Conservation (phyloP, 2,113 vertebrate species). For the Mastomys natalensis region DNA sequence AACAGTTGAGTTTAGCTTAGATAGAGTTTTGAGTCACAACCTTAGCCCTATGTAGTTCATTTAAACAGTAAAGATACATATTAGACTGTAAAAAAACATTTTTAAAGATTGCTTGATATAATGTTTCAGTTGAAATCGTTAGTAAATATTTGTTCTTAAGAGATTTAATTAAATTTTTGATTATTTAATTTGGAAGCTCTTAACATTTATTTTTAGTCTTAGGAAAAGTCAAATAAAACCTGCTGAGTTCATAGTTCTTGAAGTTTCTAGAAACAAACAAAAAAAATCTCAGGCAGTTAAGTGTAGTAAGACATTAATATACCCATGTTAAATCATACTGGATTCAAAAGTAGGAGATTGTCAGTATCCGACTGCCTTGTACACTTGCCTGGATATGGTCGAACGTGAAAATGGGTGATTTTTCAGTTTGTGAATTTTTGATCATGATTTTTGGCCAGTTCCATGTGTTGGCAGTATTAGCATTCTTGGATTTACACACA, state of each 20-base stretch:
- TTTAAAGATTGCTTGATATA: conserved; percentile 56
- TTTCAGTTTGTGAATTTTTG: background rate
- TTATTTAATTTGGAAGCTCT: conserved; percentile 49
- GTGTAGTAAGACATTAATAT: background rate
- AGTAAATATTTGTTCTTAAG: conserved; percentile 51
- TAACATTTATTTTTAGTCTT: conserved; percentile 47
- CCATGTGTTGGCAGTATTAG: background rate
- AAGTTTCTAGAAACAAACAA: conserved; percentile 28
- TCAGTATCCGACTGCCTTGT: background rate
- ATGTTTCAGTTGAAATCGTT: conserved; percentile 19
- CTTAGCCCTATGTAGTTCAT: conserved; percentile 19
- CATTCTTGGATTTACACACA: conserved; percentile 35
- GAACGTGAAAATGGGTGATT: background rate
- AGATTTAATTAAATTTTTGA: conserved; percentile 51
- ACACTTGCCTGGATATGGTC: background rate
- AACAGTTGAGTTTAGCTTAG: conserved; percentile 55
- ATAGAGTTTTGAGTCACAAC: conserved; percentile 27
- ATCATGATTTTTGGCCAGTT: conserved; percentile 25
- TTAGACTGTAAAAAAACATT: conserved; percentile 24
- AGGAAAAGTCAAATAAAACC: conserved; percentile 45
- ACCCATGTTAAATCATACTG: background rate
- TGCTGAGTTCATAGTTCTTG: background rate
- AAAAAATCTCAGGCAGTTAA: background rate
- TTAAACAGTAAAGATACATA: conserved; percentile 63
- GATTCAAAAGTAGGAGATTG: background rate